A percentile compares a stretch with the other conserved stretches of the same genome.
These are phyloP conservation scores for Centruroides vittatus DNA, from an alignment of 1,140 invertebrate species.

Conservation along the genomic window DNA sequence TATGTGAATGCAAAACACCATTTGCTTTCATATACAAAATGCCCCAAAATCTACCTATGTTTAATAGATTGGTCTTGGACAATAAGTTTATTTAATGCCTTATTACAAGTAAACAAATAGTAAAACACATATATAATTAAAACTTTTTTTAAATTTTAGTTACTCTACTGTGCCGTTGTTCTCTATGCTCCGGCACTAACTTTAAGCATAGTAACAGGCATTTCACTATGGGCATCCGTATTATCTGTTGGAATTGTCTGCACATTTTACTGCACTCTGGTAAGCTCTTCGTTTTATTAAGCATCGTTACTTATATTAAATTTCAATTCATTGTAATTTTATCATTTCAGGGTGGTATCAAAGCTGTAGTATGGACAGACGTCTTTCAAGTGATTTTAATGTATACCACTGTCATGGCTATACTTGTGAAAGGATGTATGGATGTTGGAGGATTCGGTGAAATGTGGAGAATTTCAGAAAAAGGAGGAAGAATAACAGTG, in stretches of 20 bases:
- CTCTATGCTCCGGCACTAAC: constrained; percentile 82
- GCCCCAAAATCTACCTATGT: too few species aligned
- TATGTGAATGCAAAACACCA: too few species aligned
- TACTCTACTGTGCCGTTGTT: constrained; percentile 86
- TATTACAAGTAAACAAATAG: too few species aligned
- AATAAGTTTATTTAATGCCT: too few species aligned
- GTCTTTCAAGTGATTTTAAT: constrained; percentile 73
- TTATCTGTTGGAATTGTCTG: constrained; percentile 62
- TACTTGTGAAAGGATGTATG: constrained; percentile 52
- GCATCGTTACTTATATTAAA: neutral
- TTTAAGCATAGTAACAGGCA: constrained; percentile 66
- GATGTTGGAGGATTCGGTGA: constrained; percentile 43
- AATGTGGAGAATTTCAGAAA: constrained; percentile 47
- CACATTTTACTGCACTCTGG: constrained; percentile 49
- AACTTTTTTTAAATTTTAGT: neutral
- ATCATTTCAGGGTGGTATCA: constrained; percentile 65
- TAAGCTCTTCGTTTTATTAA: constrained; percentile 31
- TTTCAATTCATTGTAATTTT: neutral
- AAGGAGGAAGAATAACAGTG: neutral
- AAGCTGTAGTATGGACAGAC: constrained; percentile 85
- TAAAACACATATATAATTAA: too few species aligned
- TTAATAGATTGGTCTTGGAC: too few species aligned
- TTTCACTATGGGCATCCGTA: constrained; percentile 56
- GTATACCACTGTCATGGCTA: constrained; percentile 60
- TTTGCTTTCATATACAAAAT: too few species aligned